These are phyloP conservation scores for Peromyscus aztecus DNA, from an alignment of 2,797 vertebrate species.

Conservation along the genomic window DNA sequence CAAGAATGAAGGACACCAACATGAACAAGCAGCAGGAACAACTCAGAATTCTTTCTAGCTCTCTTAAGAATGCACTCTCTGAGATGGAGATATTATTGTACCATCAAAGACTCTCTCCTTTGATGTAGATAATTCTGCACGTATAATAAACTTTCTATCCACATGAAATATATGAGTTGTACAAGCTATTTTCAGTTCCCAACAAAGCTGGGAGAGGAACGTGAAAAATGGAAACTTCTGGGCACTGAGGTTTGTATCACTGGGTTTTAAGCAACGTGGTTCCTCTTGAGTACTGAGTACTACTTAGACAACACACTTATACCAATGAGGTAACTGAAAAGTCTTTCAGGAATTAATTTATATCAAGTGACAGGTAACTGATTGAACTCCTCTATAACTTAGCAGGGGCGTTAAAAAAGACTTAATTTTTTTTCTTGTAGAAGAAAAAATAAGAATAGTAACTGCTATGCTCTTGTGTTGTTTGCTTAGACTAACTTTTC, in stretches of 20 bases:
- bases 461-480: background rate
- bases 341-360: background rate
- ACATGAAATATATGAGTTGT: background rate
- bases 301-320: background rate
- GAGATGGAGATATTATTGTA: background rate
- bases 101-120: background rate
- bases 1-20: background rate
- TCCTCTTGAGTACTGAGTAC: background rate
- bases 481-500: background rate
- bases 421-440: too few species aligned
- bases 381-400: background rate
- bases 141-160: background rate
- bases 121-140: background rate
- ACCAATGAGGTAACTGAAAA: conserved; percentile 37
- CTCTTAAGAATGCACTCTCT: background rate
- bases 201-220: background rate
- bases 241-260: background rate
- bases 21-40: background rate
- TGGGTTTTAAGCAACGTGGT: background rate
- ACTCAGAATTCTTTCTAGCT: background rate
- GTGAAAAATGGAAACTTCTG: background rate
- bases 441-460: too few species aligned
- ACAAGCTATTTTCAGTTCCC: background rate
- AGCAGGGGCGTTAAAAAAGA: background rate
- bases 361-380: background rate